Evolutionary conservation across 2,113 vertebrate genomes (phyloP).

Genomic region (Cygnus atratus): DNA sequence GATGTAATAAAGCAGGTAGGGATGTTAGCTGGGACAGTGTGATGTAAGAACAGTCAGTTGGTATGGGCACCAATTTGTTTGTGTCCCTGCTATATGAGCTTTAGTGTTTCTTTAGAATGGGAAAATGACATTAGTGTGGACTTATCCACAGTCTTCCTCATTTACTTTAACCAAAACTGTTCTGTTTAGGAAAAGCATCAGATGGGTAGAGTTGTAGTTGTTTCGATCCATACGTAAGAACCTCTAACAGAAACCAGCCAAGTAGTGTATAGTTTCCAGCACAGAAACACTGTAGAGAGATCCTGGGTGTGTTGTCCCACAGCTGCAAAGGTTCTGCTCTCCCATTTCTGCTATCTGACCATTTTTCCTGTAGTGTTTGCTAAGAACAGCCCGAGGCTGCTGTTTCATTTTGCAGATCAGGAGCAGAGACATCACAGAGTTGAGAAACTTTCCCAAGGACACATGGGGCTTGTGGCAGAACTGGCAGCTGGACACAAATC

Average conservation of each 20-base stretch:
- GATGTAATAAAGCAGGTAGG: background rate
- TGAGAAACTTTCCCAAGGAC: background rate
- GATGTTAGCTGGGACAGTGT: background rate
- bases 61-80: background rate
- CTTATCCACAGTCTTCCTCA: background rate
- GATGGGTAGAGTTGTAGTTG: background rate
- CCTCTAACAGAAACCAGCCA: background rate
- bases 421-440: background rate
- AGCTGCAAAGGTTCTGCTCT: background rate
- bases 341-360: background rate
- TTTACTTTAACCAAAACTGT: background rate
- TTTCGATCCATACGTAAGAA: background rate
- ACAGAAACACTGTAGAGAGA: background rate
- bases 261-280: background rate
- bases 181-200: background rate
- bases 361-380: background rate
- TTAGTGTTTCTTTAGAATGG: background rate
- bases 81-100: background rate
- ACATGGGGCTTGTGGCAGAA: background rate
- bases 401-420: background rate
- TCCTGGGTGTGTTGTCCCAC: accelerated
- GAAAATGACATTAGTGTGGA: background rate
- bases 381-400: background rate
- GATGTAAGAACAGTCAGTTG: background rate
- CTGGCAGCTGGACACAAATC: background rate